Conservation (phyloP, 2,797 vertebrate species). For the Cyprinella venusta region DNA sequence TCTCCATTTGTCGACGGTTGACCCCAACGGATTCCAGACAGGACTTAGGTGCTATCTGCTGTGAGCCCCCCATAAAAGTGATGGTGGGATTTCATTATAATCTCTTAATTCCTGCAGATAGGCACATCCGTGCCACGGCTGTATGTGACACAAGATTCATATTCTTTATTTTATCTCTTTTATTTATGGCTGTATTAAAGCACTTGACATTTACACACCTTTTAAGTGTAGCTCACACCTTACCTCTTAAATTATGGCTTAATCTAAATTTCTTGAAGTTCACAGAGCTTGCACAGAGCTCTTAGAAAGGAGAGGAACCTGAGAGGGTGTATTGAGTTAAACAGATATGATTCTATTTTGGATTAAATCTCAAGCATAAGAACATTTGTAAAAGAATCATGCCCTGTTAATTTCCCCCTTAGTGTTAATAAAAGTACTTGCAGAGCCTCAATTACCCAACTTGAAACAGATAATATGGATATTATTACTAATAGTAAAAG, state of each 20-base stretch:
- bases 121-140: constrained; percentile 41
- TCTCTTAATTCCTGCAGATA: constrained; percentile 62
- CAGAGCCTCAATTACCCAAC: constrained; percentile 36
- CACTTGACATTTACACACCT: constrained; percentile 59
- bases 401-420: constrained; percentile 42
- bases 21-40: constrained; percentile 50
- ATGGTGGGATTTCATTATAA: constrained; percentile 54
- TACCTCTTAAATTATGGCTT: constrained; percentile 56
- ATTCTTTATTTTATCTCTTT: constrained; percentile 50
- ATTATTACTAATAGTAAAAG: constrained; percentile 26
- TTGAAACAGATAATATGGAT: constrained; percentile 28
- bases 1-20: constrained; percentile 48
- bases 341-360: constrained; percentile 46
- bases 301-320: constrained; percentile 12
- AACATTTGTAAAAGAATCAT: constrained; percentile 38
- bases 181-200: constrained; percentile 54
- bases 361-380: constrained; percentile 46
- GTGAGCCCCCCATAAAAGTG: constrained; percentile 47
- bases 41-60: constrained; percentile 58
- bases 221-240: constrained; percentile 53
- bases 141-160: constrained; percentile 50
- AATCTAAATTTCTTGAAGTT: constrained; percentile 59
- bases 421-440: constrained; percentile 39
- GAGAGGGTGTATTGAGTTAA: constrained; percentile 27
- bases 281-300: constrained; percentile 15